phyloP scores from a whole-genome alignment of 2,113 vertebrate species.

The Canis aureus region DNA sequence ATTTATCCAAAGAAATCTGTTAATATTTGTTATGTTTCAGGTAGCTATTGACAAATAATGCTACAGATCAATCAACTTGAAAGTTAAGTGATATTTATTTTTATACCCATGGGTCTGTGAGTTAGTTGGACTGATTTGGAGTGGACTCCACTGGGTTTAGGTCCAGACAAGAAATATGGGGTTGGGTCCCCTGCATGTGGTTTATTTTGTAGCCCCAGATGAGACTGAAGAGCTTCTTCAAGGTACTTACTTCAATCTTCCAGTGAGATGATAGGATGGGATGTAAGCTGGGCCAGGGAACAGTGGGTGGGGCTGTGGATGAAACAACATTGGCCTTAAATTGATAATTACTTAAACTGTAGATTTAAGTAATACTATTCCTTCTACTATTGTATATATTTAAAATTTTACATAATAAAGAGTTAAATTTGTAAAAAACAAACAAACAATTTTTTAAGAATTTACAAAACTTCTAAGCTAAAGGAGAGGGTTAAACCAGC shows the following conservation, averaged over 20 bases:
- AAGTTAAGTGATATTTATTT: neutral
- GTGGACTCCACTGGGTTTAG: neutral
- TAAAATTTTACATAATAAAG: neutral
- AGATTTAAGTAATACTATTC: neutral
- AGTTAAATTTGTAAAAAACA: neutral
- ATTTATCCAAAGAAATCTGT: neutral
- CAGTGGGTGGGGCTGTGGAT: neutral
- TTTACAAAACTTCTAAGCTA: neutral
- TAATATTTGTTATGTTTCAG: neutral
- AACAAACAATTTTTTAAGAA: neutral
- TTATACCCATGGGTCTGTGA: neutral
- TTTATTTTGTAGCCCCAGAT: neutral
- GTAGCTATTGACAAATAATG: neutral
- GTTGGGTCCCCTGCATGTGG: neutral
- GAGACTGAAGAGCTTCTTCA: neutral
- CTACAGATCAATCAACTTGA: neutral
- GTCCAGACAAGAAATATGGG: neutral
- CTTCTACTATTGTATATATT: neutral
- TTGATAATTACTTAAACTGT: neutral
- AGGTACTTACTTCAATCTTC: neutral
- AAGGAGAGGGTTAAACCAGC: neutral
- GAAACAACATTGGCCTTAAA: neutral
- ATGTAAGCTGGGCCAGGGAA: neutral
- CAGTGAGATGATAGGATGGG: neutral
- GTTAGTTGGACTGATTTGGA: neutral